A percentile compares a stretch with the other conserved stretches of the same genome.
phyloP scores from a whole-genome alignment of 2,113 vertebrate genomes.

The Xiphophorus couchianus region DNA sequence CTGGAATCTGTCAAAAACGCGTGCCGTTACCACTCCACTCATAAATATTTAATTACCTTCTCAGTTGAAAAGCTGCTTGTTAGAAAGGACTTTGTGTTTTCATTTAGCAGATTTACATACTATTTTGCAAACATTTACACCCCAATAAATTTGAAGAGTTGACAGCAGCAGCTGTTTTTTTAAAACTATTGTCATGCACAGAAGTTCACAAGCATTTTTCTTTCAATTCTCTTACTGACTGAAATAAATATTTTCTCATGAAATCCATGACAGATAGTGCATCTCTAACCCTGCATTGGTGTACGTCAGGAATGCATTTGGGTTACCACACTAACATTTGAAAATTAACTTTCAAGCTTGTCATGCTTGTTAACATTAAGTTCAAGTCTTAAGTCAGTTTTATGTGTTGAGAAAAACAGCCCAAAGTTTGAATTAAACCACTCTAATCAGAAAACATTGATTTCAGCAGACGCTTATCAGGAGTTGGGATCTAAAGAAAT shows the following conservation, averaged over 20 bases:
- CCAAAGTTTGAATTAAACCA: not conserved
- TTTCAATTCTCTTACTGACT: not conserved
- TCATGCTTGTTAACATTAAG: no score
- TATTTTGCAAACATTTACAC: not conserved
- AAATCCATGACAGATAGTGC: not conserved
- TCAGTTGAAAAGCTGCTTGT: not conserved
- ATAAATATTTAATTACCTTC: no score
- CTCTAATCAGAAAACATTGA: not conserved
- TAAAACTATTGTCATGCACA: not conserved
- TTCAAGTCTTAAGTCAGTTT: no score
- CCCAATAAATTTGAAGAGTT: no score
- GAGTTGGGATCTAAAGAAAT: not conserved
- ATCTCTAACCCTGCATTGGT: not conserved
- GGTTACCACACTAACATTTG: not conserved
- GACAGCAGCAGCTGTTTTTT: not conserved
- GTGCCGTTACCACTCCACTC: no score
- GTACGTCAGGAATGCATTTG: not conserved
- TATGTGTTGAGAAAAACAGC: no score
- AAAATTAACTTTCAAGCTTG: not conserved
- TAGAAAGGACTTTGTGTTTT: not conserved
- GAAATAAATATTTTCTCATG: not conserved
- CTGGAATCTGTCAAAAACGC: no score
- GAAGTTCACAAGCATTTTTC: not conserved
- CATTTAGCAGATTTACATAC: not conserved
- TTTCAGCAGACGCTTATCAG: not conserved